A percentile compares a stretch with the other conserved stretches of the same genome.
Conservation (phyloP, 2,797 vertebrate genomes). For the Gambelia wislizenii region DNA sequence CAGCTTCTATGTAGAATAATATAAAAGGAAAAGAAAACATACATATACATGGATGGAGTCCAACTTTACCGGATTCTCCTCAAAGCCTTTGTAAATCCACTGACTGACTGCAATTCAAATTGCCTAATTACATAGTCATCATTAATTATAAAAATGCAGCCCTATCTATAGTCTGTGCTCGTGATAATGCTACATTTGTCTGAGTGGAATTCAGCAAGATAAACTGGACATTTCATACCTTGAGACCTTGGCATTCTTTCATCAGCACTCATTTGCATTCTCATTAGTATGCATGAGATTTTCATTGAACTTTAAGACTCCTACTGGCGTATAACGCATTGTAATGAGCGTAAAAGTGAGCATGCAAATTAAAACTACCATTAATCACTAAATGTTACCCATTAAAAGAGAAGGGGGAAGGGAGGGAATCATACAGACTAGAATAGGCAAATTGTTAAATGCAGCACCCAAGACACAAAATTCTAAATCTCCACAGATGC, state of each 20-base stretch:
- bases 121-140: conserved; percentile 59
- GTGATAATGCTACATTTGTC: conserved; percentile 58
- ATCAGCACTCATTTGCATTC: conserved; percentile 87
- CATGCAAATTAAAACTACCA: conserved; percentile 88
- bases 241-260: conserved; percentile 81
- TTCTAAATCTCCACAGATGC: conserved; percentile 55
- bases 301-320: conserved; percentile 90
- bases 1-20: conserved; percentile 31
- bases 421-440: conserved; percentile 24
- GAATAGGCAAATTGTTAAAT: conserved; percentile 63
- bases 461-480: conserved; percentile 51
- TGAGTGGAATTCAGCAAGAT: conserved; percentile 66
- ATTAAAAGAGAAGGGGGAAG: conserved; percentile 39
- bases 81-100: conserved; percentile 48
- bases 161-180: conserved; percentile 44
- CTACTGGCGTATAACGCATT: conserved; percentile 87
- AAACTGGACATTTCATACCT: conserved; percentile 77
- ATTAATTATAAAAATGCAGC: conserved; percentile 65
- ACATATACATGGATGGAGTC: conserved; percentile 4
- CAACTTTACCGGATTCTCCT: conserved; percentile 24
- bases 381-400: conserved; percentile 88
- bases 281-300: conserved; percentile 92
- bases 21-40: conserved; percentile 29
- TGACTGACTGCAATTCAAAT: conserved; percentile 53
- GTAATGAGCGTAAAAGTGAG: conserved; percentile 88